Base-by-base conservation (phyloP, 2,888 invertebrate genomes). In the Campoletis raptor region DNA sequence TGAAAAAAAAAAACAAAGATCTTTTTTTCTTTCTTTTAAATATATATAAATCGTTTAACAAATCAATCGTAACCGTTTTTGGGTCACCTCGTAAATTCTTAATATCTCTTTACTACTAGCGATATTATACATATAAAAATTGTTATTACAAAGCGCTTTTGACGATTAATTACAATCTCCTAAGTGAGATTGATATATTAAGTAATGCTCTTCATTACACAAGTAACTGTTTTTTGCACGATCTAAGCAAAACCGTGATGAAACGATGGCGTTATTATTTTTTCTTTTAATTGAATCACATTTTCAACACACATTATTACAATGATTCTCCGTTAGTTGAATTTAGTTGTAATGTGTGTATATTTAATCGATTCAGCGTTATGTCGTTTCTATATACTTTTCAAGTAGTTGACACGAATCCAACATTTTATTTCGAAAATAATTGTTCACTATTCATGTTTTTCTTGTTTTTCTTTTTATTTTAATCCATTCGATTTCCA, bases 91-190 rank as follows among this genome's bases (percentile, higher is more conserved):
- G 52, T 76, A 79, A 85, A 77, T 74, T 83, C 70, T 66, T 73
- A 42, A 72, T 83, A 66, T 85, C 74, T 85, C 61, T 86, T 87
- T 85, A 87, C 89, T 89, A 87, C 84, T 88, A 82, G 87, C 84
- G 87, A 89, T 86, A 85, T 85, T 83, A 88, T 89, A 89, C 86
- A 88, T 89, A 89, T 88, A 89, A 89, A 89, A 89, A 89, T 88
- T 88, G 88, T 87, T 84, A 86, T 89, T 89, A 89, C 89, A 89
- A 89, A 89, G 89, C 89, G 89, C 84, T 87, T 82, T 89, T 86
- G 82, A 86, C 81, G 86, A 84, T 79, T 81, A 83, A 83, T 86
- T 77, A 64, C 80, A 77, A 78, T 86, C 84, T 72, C 76, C 86
- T 86, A 84, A 84, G 42, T 70, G 81, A 86, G 86, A 78, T 74